phyloP scores from a whole-genome alignment of 2,113 vertebrate species.

The Cephalophus harveyi region DNA sequence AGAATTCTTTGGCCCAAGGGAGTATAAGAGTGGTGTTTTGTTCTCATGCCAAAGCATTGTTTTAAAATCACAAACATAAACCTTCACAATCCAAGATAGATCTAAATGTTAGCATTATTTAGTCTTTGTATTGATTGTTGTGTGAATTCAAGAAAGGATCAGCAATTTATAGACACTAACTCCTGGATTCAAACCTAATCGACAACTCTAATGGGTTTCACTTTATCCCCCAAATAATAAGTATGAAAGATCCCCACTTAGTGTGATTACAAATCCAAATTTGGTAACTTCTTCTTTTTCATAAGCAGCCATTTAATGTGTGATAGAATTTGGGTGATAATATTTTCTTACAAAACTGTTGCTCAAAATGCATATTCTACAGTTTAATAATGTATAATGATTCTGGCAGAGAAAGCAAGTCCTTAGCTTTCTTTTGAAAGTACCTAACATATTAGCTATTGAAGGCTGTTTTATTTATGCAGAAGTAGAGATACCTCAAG shows the following conservation, averaged over 20 bases:
- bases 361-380: background rate
- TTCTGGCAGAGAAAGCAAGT: slow-evolving; percentile 30
- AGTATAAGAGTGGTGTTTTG: slow-evolving; percentile 61
- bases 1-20: slow-evolving; percentile 6
- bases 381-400: slow-evolving; percentile 51
- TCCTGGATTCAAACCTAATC: slow-evolving; percentile 7
- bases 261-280: background rate
- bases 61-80: slow-evolving; percentile 63
- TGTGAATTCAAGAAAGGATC: slow-evolving; percentile 46
- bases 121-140: slow-evolving; percentile 57
- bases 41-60: slow-evolving; percentile 49
- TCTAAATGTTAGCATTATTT: slow-evolving; percentile 56
- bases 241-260: background rate
- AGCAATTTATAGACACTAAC: slow-evolving; percentile 33
- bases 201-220: background rate
- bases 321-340: background rate
- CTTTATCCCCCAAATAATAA: background rate
- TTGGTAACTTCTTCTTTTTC: background rate
- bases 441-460: background rate
- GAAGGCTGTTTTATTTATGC: slow-evolving; percentile 34
- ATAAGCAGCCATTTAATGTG: background rate
- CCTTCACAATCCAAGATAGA: slow-evolving; percentile 33
- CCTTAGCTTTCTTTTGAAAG: slow-evolving; percentile 7
- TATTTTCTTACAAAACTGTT: slow-evolving; percentile 28
- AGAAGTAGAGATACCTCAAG: slow-evolving; percentile 34